phyloP scores from a whole-genome alignment of 2,888 invertebrate genomes.

The Yponomeuta plumbellus region DNA sequence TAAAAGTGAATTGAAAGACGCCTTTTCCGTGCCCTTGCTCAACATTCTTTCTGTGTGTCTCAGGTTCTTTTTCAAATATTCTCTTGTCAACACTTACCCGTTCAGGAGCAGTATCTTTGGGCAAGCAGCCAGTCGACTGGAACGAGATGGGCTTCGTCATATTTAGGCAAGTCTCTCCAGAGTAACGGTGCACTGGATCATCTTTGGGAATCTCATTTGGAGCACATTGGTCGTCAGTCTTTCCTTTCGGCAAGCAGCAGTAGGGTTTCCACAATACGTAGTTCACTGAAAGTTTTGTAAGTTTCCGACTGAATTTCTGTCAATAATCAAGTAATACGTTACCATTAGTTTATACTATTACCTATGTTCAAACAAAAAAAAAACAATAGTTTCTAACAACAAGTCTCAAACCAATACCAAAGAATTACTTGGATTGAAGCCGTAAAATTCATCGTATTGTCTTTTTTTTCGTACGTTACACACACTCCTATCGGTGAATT shows the following conservation, averaged over 20 bases:
- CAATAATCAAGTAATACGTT: too few relatives aligned
- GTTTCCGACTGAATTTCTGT: neutral
- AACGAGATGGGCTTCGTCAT: conserved; percentile 44
- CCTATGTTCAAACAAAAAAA: too few relatives aligned
- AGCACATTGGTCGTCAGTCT: neutral
- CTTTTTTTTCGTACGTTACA: too few relatives aligned
- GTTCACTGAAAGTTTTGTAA: conserved; percentile 4
- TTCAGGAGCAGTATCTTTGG: conserved; percentile 36
- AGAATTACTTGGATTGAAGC: too few relatives aligned
- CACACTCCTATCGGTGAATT: too few relatives aligned
- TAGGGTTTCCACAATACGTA: conserved; percentile 11
- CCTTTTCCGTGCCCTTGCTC: neutral
- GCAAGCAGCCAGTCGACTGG: conserved; percentile 39
- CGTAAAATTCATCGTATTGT: too few relatives aligned
- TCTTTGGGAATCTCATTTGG: conserved; percentile 6
- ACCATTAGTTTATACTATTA: too few relatives aligned
- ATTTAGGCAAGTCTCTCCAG: conserved; percentile 38
- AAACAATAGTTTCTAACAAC: too few relatives aligned
- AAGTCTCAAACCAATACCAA: too few relatives aligned
- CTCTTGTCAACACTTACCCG: conserved; percentile 33
- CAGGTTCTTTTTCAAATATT: too few relatives aligned
- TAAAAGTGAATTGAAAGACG: neutral
- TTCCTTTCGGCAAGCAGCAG: conserved; percentile 10
- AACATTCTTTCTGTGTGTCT: too few relatives aligned
- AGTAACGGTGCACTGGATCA: conserved; percentile 32